These are phyloP conservation scores for Drosophila virilis DNA, from an alignment of 1,140 invertebrate genomes.

Conservation along the genomic window DNA sequence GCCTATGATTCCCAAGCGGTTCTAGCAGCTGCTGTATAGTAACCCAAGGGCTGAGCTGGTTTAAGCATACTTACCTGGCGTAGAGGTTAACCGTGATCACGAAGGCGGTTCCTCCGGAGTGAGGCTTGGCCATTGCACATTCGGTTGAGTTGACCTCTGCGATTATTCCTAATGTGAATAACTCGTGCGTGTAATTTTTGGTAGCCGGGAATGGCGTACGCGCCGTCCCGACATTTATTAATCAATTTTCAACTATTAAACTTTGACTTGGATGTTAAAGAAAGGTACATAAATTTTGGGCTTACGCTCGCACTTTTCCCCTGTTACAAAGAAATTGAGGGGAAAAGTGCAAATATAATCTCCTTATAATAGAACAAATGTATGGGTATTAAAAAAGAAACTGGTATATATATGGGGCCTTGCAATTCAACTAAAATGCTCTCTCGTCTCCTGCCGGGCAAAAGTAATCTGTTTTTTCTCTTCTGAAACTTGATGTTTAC, in stretches of 20 bases:
- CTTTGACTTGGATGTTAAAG: too few relatives aligned
- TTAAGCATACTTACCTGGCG: constrained; percentile 85
- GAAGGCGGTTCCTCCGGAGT: constrained; percentile 87
- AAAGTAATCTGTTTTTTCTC: constrained; percentile 22
- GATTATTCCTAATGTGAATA: constrained; percentile 75
- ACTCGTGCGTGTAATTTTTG: constrained; percentile 83
- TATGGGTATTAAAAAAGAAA: background rate
- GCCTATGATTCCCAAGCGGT: constrained; percentile 13
- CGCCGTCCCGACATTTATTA: constrained; percentile 75
- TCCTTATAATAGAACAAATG: background rate
- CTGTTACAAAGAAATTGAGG: too few relatives aligned
- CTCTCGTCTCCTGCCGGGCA: background rate
- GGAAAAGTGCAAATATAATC: background rate
- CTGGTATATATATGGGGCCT: background rate
- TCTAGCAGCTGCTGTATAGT: background rate
- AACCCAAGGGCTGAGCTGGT: background rate
- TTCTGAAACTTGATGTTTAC: constrained; percentile 27
- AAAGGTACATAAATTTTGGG: too few relatives aligned
- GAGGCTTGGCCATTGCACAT: constrained; percentile 85
- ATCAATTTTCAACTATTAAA: constrained; percentile 25
- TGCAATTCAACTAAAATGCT: constrained; percentile 8
- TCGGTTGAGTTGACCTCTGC: constrained; percentile 59
- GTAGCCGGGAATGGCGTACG: constrained; percentile 84
- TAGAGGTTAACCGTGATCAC: constrained; percentile 87
- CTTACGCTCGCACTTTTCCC: too few relatives aligned